Evolutionary conservation across 2,797 vertebrate species (phyloP), one percentile per base, ranked within the genome.

Genomic region (Petrocephalus sullivani): DNA sequence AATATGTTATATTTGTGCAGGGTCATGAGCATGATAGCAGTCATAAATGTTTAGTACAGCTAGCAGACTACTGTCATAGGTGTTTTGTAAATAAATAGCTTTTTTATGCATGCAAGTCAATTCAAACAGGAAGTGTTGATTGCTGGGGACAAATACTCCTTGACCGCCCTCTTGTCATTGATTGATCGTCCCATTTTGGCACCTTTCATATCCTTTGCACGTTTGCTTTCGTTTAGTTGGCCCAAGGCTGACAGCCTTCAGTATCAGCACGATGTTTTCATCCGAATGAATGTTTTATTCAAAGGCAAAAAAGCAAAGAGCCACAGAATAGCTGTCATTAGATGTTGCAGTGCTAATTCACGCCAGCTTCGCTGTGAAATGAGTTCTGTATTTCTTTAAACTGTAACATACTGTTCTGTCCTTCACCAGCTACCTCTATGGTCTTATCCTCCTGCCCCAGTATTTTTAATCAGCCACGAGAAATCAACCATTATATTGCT

Each of bases 291-390:
- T 57, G 53, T 84, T n/a, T 14, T 14, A 7, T 33, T 85, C 28
- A 16, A 28, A 85, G 28, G 51, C 51, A 53, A 33, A 56, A 46
- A 41, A 86, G 33, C 85, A 4, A 9, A 46, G 41, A 46, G 56
- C 37, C 16, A 5, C 6, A n/a, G 19, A 85, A 28, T 49, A 61
- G 81, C 61, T 75, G 86, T 85, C 86, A 71, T 53, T 37, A 84
- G 75, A 54, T 83, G 78, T 57, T 33, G 23, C 21, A 14, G 16
- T 83, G 28, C 75, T 89, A 87, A 87, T 86, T 86, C 33, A 49
- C 5, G 1, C 16, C 57, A 60, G 85, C 85, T 86, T 41, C 57
- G 12, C 28, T 61, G 54, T 19, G 14, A 41, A 86, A 58, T 61
- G 56, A 60, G 33, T n/a, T 86, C 54, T 28, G 1, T n/a, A 86